These are phyloP conservation scores for Dasypolia templi DNA, from an alignment of 2,888 invertebrate species.

Conservation along the genomic window DNA sequence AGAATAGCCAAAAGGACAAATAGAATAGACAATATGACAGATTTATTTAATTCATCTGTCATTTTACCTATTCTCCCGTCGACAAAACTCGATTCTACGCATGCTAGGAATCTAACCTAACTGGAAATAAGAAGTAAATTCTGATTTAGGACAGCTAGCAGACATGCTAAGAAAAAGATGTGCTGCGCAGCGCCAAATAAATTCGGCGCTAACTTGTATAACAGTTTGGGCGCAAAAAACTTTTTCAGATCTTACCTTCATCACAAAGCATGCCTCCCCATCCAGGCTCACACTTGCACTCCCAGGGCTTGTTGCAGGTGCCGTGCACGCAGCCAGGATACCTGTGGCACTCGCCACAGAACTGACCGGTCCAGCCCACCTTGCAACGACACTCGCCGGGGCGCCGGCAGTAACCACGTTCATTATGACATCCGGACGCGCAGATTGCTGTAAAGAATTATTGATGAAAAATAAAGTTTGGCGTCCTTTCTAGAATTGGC, in stretches of 20 bases:
- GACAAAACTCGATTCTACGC: too few species aligned
- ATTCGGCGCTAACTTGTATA: not conserved
- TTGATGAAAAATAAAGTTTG: too few species aligned
- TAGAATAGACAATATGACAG: too few species aligned
- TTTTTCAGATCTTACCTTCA: slow-evolving; percentile 91
- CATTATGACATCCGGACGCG: slow-evolving; percentile 94
- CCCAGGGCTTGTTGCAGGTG: slow-evolving; percentile 96
- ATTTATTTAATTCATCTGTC: too few species aligned
- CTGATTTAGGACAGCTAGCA: not conserved
- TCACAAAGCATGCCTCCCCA: slow-evolving; percentile 98
- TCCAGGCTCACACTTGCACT: slow-evolving; percentile 96
- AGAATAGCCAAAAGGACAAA: too few species aligned
- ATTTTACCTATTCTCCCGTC: too few species aligned
- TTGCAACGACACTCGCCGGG: slow-evolving; percentile 93
- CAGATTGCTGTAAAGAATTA: slow-evolving; percentile 94
- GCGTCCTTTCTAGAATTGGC: too few species aligned
- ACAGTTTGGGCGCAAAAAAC: not conserved
- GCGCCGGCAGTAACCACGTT: slow-evolving; percentile 95
- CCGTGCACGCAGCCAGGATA: slow-evolving; percentile 98
- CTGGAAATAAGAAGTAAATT: not conserved
- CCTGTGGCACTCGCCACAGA: slow-evolving; percentile 94
- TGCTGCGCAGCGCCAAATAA: not conserved
- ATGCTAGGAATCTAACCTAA: not conserved
- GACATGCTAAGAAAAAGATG: not conserved
- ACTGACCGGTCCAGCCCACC: slow-evolving; percentile 96